Base-by-base conservation (phyloP, 2,113 vertebrate genomes). In the Psittacus erithacus region DNA sequence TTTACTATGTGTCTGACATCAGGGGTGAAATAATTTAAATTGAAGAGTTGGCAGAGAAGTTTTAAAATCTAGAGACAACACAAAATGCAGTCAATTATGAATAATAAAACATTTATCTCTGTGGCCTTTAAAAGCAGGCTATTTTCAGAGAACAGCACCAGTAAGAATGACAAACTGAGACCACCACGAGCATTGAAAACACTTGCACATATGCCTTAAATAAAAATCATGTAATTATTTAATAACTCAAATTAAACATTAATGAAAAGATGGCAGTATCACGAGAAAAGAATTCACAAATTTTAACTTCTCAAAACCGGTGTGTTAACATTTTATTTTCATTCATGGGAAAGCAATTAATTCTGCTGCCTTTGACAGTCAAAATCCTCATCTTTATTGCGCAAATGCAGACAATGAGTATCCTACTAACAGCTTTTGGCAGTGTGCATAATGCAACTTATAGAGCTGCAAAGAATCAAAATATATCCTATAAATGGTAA, bases 1-100 rank as follows among this genome's bases (percentile, higher is more conserved):
- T 97, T 98, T 97, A 95, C 67, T 92, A 67, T 69, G 22, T 93
- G 47, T 79, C 86, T 98, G 94, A 97, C 92, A 97, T 97, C 90
- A 96, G 77, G 86, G 62, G 87, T 93, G 19, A 97, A 96, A 70
- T 94, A 90, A 97, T 97, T 90, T 97, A 97, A 97, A 95, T 84
- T 17, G 17, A 59, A n/a, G 52, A 97, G 88, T 43, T 95, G 82
- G 69, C 84, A 96, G n/a, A 80, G 65, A 73, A 75, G 5, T 85
- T 88, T 91, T 93, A 94, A 98, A 92, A 88, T 63, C 47, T 86
- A 95, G 76, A 88, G 95, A 93, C 63, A 92, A 90, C 62, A 79
- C 0, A 2, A 69, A 97, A 94, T 77, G 39, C 39, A 83, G 94
- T 67, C 92, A 96, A 97, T 33, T 82, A 38, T 63, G 28, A 82